Percentiles rank a stretch among this genome's conserved stretches.
These are phyloP conservation scores for Eupeodes luniger DNA, from an alignment of 2,888 invertebrate species.

Conservation along the genomic window DNA sequence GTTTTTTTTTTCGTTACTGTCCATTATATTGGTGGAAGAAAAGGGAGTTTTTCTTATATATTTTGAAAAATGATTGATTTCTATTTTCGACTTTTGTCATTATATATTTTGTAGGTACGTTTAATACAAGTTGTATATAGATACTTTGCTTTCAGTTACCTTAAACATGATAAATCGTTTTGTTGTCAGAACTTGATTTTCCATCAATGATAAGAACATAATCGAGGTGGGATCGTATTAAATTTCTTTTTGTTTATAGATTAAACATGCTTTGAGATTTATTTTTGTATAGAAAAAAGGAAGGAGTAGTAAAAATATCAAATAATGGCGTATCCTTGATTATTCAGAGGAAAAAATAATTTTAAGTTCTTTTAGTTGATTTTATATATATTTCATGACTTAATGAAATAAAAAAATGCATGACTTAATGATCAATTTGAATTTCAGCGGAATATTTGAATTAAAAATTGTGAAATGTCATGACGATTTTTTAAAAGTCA, in stretches of 20 bases:
- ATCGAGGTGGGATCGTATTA: constrained; percentile 1
- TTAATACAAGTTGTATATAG: not conserved
- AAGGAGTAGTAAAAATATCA: not conserved
- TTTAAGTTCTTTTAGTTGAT: too few relatives aligned
- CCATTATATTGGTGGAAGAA: constrained; percentile 9
- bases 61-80: constrained; percentile 65
- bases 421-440: too few relatives aligned
- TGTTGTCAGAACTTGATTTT: constrained; percentile 11
- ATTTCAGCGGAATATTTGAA: too few relatives aligned
- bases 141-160: constrained; percentile 24
- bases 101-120: not conserved
- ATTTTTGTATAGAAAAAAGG: not conserved
- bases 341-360: too few relatives aligned
- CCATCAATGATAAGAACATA: constrained; percentile 19
- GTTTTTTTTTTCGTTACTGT: constrained; percentile 31
- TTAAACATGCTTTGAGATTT: not conserved
- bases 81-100: constrained; percentile 42
- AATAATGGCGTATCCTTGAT: too few relatives aligned
- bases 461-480: too few relatives aligned
- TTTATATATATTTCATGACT: too few relatives aligned
- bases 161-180: constrained; percentile 42
- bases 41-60: constrained; percentile 4
- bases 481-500: too few relatives aligned
- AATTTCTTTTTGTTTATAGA: constrained; percentile 15
- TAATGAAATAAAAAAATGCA: too few relatives aligned